Evolutionary conservation across 2,797 vertebrate genomes (phyloP).

Genomic region (Cyclopterus lumpus): DNA sequence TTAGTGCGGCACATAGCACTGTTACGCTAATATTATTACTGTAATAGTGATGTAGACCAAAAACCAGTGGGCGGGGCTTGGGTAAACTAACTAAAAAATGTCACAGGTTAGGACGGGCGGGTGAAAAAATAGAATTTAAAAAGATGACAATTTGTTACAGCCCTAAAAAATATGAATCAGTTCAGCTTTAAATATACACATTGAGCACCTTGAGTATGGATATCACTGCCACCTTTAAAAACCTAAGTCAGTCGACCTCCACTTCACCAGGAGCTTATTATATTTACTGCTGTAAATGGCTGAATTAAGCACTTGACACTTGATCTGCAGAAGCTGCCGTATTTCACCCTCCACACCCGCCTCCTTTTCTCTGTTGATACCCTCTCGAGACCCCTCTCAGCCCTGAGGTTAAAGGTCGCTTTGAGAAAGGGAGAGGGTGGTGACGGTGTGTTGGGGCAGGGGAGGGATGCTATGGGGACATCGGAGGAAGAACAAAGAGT

Average conservation of each 20-base stretch:
- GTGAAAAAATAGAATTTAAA: background rate
- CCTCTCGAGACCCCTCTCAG: constrained; percentile 56
- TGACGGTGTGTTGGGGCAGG: constrained; percentile 7
- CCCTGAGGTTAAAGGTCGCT: constrained; percentile 66
- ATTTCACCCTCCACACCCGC: constrained; percentile 1
- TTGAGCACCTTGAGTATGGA: background rate
- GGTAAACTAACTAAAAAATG: background rate
- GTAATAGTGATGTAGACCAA: background rate
- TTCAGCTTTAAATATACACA: background rate
- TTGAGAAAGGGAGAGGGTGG: constrained; percentile 38
- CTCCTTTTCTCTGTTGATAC: constrained; percentile 33
- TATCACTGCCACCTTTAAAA: background rate
- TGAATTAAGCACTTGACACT: constrained; percentile 63
- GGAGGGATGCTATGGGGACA: constrained; percentile 31
- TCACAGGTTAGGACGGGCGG: too few relatives aligned
- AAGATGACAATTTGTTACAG: background rate
- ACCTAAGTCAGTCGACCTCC: background rate
- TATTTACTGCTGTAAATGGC: constrained; percentile 35
- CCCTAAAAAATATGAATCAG: background rate
- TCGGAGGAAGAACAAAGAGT: constrained; percentile 59
- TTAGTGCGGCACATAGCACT: background rate
- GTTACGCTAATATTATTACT: background rate
- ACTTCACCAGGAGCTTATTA: constrained; percentile 14
- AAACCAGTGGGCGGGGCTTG: background rate
- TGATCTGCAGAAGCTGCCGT: constrained; percentile 35